Evolutionary conservation across 2,797 vertebrate genomes (phyloP), one percentile per base, ranked within the genome.

Genomic region (Cuculus canorus): DNA sequence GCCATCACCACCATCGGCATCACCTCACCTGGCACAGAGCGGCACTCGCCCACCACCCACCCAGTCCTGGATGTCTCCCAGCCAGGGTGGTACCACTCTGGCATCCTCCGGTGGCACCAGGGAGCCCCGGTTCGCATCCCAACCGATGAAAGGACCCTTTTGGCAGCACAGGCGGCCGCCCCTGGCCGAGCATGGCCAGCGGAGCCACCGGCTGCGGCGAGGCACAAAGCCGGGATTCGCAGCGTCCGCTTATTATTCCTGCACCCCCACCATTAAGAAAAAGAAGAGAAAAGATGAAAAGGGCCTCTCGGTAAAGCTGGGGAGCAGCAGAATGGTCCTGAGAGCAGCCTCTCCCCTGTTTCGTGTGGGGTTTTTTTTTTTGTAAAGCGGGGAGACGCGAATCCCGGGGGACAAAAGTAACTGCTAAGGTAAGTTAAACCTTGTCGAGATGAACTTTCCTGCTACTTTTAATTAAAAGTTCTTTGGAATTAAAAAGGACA

Each of bases 401-500:
- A 96, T 96, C 92, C 92, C 24, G 59, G 96, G 95, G 96, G 96
- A 98, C 96, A 97, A 97, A 97, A 98, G 97, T 97, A 98, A 97
- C 97, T 95, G 97, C 97, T 96, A 98, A 98, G 98, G 98, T 98
- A 98, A 98, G 98, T 97, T 98, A 98, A 98, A 98, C 97, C 98
- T 98, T 96, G 97, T 97, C 93, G 88, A 97, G 98, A 98, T 97
- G 98, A 98, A 97, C 97, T 97, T 98, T 96, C 97, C 96, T 97
- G 96, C 97, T 98, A 97, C 96, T 98, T 98, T 98, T 98, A 98
- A 98, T 97, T 97, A 98, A 98, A 98, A 97, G 96, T 96, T 96
- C 97, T 97, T 98, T 98, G 98, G 98, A 98, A 98, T 98, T 98
- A 98, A 98, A 97, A 98, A 98, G 98, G 98, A 98, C 98, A 98